Percentiles rank a stretch among this genome's conserved stretches.
Evolutionary conservation across 2,888 invertebrate species (phyloP).

Genomic region (Eristalis tenax): DNA sequence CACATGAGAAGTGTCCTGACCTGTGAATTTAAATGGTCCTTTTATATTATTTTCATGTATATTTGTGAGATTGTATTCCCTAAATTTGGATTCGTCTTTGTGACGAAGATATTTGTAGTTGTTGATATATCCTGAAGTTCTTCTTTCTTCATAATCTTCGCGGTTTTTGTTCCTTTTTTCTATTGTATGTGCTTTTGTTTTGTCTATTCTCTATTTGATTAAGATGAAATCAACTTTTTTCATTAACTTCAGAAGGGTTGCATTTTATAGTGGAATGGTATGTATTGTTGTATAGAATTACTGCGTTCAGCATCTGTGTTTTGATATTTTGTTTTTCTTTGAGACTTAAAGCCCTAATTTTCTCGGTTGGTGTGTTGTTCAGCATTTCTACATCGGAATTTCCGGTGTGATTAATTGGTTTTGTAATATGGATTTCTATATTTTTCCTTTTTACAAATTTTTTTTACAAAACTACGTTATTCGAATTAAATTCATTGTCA

Average conservation of each 20-base stretch:
- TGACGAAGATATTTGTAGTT: not conserved
- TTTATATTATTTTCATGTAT: no score
- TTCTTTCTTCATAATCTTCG: not conserved
- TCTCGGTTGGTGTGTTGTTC: not conserved
- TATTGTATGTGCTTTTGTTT: not conserved
- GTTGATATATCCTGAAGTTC: not conserved
- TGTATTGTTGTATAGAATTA: not conserved
- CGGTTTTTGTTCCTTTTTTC: not conserved
- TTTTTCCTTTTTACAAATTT: not conserved
- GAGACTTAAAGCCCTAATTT: not conserved
- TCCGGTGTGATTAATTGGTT: constrained; percentile 9
- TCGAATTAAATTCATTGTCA: not conserved
- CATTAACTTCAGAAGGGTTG: no score
- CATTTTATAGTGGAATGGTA: not conserved
- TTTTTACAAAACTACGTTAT: not conserved
- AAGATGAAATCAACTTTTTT: not conserved
- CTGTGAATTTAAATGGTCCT: no score
- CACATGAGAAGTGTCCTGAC: no score
- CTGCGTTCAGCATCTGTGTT: not conserved
- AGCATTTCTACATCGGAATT: no score
- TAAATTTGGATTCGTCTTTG: not conserved
- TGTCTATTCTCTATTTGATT: not conserved
- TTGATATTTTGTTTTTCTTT: not conserved
- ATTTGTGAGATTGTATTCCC: not conserved
- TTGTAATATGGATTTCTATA: constrained; percentile 12